A percentile compares a stretch with the other conserved stretches of the same genome.
Evolutionary conservation across 2,888 invertebrate species (phyloP).

Genomic region (Apotomis capreana): DNA sequence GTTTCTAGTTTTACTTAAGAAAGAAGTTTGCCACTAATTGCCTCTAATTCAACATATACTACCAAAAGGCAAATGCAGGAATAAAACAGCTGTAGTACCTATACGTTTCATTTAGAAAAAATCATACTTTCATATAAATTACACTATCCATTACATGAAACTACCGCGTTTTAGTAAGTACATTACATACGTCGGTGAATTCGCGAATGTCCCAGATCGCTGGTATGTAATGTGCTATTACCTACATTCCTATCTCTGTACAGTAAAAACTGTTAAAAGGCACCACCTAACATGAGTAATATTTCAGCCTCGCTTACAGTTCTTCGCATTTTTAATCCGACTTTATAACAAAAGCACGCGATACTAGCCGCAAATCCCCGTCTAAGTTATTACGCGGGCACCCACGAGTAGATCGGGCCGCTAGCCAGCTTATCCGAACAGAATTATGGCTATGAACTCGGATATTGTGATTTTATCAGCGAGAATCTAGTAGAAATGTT

Average conservation of each 20-base stretch:
- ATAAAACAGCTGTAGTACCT: too few species aligned
- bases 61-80: too few species aligned
- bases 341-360: background rate
- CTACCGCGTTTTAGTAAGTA: too few species aligned
- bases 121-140: too few species aligned
- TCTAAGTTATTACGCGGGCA: background rate
- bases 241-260: background rate
- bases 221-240: too few species aligned
- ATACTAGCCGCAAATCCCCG: conserved; percentile 1
- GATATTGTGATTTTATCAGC: background rate
- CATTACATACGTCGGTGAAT: too few species aligned
- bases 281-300: background rate
- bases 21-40: too few species aligned
- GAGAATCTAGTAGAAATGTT: background rate
- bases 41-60: too few species aligned
- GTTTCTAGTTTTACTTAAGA: too few species aligned
- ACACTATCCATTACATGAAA: too few species aligned
- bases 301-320: background rate
- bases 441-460: conserved; percentile 15
- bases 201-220: too few species aligned
- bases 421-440: conserved; percentile 2
- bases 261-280: background rate
- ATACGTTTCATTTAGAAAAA: too few species aligned
- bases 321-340: background rate
- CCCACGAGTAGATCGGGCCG: background rate